Evolutionary conservation across 1,140 invertebrate species (phyloP), one percentile per base, ranked within the genome.

Genomic region (Sinonovacula constricta): DNA sequence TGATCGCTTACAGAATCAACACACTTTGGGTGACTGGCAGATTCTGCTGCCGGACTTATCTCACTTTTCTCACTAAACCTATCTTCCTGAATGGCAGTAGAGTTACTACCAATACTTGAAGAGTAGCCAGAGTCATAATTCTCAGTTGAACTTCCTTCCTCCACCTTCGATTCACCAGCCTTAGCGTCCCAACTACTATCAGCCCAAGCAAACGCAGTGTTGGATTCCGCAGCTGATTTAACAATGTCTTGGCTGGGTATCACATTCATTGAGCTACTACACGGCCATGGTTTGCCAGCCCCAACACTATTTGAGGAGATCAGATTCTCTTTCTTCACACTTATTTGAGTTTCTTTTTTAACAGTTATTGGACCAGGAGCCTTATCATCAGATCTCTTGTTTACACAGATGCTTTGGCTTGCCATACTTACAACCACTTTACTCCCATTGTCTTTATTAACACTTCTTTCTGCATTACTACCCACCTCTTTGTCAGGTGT

Each of bases 121-220:
- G 79, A 79, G 53, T 66, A 24, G 1, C 39, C 57, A n/a, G 49
- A 63, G 33, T 76, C 60, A 30, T 28, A 49, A 14, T 33, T 45
- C 15, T 57, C 57, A 15, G 59, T 28, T 39, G n/a, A 69, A 22
- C 56, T 66, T n/a, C 51, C 33, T 45, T 76, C 72, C 2, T 68
- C 34, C 53, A 74, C 56, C 79, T 81, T 65, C 66, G 66, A 66
- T 45, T 66, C 60, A 7, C 53, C 34, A 14, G 14, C 53, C 67
- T 70, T 67, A 34, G 30, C 56, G 26, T 87, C 86, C 53, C 77
- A 85, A 60, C 86, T 87, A 71, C 87, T 88, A 53, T 88, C 87
- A 15, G 87, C 85, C 53, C 86, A 86, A 36, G 83, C 83, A 49
- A 79, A 75, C 0, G 83, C 83, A 2, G 83, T 83, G 10, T 82